A percentile compares a stretch with the other conserved stretches of the same genome.
Evolutionary conservation across 2,888 invertebrate genomes (phyloP).

Genomic region (Tenthredo distinguenda): DNA sequence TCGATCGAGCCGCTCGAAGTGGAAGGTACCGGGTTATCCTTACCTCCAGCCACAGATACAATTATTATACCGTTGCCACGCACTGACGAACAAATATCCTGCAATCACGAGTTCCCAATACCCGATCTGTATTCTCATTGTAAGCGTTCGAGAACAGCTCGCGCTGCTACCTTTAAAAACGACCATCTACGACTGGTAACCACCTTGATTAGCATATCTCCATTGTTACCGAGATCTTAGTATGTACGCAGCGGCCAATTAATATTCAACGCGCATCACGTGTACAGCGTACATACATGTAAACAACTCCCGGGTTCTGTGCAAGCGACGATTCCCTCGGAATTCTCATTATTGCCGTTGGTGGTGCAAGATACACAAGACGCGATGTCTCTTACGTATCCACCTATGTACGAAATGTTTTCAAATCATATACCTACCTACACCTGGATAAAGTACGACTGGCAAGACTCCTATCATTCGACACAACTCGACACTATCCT

Average conservation of each 20-base stretch:
- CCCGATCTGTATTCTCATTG: neutral
- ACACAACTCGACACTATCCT: neutral
- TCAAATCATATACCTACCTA: neutral
- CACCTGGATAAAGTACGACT: neutral
- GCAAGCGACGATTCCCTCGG: constrained; percentile 38
- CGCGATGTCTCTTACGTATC: neutral
- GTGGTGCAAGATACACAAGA: constrained; percentile 14
- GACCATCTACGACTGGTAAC: constrained; percentile 22
- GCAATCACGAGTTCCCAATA: neutral
- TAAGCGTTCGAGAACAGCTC: neutral
- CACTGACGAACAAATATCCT: neutral
- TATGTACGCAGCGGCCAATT: neutral
- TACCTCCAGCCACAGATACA: neutral
- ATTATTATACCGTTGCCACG: neutral
- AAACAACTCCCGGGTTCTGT: constrained; percentile 39
- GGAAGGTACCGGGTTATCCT: neutral
- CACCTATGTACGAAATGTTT: neutral
- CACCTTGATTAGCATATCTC: constrained; percentile 33
- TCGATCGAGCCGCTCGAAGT: too few relatives aligned
- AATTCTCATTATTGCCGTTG: constrained; percentile 19
- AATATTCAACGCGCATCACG: constrained; percentile 41
- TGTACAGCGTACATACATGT: constrained; percentile 29
- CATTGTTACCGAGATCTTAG: constrained; percentile 41
- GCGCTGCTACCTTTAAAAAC: constrained; percentile 13
- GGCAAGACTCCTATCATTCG: neutral